These are phyloP conservation scores for Catocala sponsa DNA, from an alignment of 2,888 invertebrate species.

Conservation along the genomic window DNA sequence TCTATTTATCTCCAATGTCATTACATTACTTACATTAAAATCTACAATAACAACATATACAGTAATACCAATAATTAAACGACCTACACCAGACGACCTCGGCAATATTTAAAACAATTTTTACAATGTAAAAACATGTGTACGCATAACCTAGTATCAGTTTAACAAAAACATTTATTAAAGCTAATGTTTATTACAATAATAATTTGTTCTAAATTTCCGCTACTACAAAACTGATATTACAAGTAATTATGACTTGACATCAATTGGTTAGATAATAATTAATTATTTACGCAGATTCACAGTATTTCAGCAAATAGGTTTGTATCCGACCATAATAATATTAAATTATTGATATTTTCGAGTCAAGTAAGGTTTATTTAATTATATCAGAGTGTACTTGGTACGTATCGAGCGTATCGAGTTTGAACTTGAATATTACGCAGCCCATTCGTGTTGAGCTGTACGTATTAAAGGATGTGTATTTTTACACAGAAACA, in stretches of 20 bases:
- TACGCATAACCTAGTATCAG: no score
- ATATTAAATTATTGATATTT: neutral
- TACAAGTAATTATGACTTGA: constrained; percentile 28
- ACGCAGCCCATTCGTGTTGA: neutral
- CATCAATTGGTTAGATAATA: constrained; percentile 36
- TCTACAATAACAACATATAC: no score
- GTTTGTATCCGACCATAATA: neutral
- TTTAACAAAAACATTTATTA: no score
- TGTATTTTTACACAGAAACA: neutral
- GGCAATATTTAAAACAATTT: neutral
- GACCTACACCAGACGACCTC: constrained; percentile 13
- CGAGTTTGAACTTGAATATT: neutral
- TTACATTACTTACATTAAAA: neutral
- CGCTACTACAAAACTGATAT: constrained; percentile 28
- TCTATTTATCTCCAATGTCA: neutral
- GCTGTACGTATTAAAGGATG: no score
- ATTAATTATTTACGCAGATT: constrained; percentile 8
- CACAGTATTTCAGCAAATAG: neutral
- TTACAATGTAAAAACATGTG: no score
- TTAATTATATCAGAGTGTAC: neutral
- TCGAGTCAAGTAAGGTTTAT: neutral
- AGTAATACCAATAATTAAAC: neutral
- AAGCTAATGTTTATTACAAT: constrained; percentile 6
- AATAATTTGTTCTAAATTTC: constrained; percentile 36
- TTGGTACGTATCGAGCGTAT: no score